phyloP scores from a whole-genome alignment of 2,888 invertebrate species.

The Abrostola triplasia region DNA sequence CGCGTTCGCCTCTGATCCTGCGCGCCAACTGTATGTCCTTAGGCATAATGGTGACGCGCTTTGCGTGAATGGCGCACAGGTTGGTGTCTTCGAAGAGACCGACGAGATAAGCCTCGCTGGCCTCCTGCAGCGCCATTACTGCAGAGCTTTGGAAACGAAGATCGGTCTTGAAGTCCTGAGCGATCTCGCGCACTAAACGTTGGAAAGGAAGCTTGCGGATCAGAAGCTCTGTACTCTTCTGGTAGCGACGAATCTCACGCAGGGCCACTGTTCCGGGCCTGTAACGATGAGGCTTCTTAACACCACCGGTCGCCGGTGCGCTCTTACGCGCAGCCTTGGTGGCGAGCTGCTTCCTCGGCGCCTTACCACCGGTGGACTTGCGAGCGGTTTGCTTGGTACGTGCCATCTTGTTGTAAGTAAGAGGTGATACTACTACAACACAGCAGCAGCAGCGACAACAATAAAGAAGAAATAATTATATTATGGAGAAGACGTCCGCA shows the following conservation, averaged over 20 bases:
- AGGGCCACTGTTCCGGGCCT: slow-evolving; percentile 96
- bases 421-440: too few species aligned
- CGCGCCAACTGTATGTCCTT: slow-evolving; percentile 98
- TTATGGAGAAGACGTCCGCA: not conserved
- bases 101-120: slow-evolving; percentile 96
- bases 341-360: slow-evolving; percentile 95
- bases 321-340: slow-evolving; percentile 95
- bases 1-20: slow-evolving; percentile 98
- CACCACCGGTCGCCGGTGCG: slow-evolving; percentile 94
- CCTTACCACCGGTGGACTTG: slow-evolving; percentile 97
- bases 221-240: slow-evolving; percentile 96
- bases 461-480: not conserved
- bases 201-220: slow-evolving; percentile 97
- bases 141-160: slow-evolving; percentile 85
- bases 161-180: slow-evolving; percentile 97
- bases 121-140: slow-evolving; percentile 73
- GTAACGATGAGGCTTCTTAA: slow-evolving; percentile 94
- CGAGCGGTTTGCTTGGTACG: slow-evolving; percentile 97
- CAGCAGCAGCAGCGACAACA: not conserved
- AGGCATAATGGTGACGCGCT: slow-evolving; percentile 99
- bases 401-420: slow-evolving; percentile 10
- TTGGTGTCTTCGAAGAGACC: slow-evolving; percentile 99
- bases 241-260: slow-evolving; percentile 96
- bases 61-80: slow-evolving; percentile 98
- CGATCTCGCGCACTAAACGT: slow-evolving; percentile 96